Evolutionary conservation across 2,113 vertebrate genomes (phyloP), one percentile per base, ranked within the genome.

Genomic region (Hemichromis elongatus): DNA sequence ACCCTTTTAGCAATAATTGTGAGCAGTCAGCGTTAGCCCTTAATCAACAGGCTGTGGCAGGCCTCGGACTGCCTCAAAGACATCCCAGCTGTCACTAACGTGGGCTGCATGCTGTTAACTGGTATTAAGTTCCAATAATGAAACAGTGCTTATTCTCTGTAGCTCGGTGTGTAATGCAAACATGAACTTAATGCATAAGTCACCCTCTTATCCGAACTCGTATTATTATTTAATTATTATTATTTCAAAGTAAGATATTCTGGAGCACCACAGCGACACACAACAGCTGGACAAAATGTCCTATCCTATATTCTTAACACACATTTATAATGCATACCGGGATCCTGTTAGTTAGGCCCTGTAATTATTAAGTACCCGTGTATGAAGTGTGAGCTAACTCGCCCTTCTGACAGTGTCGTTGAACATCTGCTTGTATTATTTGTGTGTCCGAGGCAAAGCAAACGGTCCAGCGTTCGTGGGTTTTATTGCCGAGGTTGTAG

Each of bases 31-130:
- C 26, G 14, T 63, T 30, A 42, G 9, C 35, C 21, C 16, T 9
- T 10, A 61, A 81, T 88, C 82, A 89, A 63, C 86, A 86, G 63
- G 80, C 85, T 80, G 35, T 33, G 30, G 3, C 10, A 75, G 66
- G 63, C 82, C 57, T 84, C n/a, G 35, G 73, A 77, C 21, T 30
- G 80, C 57, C 73, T 84, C 26, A 56, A 68, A 79, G 77, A 61
- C 79, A 83, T 2, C 52, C 40, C 3, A 47, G 16, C 53, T 66
- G 33, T 55, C 57, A 70, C 84, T 19, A 47, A 79, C 73, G 61
- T 12, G 55, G 33, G 47, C 78, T 84, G 80, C 55, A 7, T 40
- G 45, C 30, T 61, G 26, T 85, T 80, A 70, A 77, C 52, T 82
- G 28, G 42, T 26, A 73, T 35, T 33, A 79, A 52, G 11, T 47